Evolutionary conservation across 2,888 invertebrate genomes (phyloP), one percentile per base, ranked within the genome.

Genomic region (Nymphalis polychloros): DNA sequence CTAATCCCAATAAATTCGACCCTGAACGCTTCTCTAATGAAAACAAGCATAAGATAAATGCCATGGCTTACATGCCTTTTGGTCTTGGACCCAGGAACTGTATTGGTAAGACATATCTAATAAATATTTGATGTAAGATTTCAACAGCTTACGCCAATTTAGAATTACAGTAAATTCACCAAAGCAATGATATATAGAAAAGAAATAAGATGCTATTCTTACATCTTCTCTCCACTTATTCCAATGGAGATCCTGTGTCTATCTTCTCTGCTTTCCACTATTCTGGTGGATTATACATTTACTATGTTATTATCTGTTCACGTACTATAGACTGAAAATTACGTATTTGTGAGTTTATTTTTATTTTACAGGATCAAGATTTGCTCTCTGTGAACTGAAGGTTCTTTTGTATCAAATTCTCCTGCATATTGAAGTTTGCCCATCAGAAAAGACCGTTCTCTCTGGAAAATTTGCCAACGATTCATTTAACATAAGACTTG

Each of bases 71-170:
- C 69, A 73, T 92, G 73, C 94, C 94, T 0, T 94, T 94, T 64
- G 94, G 94, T 2, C 46, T 86, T 0, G 95, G 95, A 2, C 95
- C 93, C 1, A 89, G 95, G 68, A 94, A 92, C 77, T 95, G 95
- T 74, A 94, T 95, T 63, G 95, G 94, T 88, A 75, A 79, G 70
- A 35, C 19, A 20, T 31, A 20, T 47, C 13, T 4, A 13, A 0
- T 17, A 47, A 13, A 0, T 17, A 47, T 53, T 20, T 31, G 20
- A 4, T 46, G 1, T 16, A 46, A 20, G 8, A 5, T 5, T 10
- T 46, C 20, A 53, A 23, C 20, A 8, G 8, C 17, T 41, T 13
- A 13, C 13, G 13, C 0, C 13, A 41, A 3, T 10, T 13, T 31
- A 31, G 6, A 31, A 13, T 41, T 0, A 41, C 4, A 41, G 13